A percentile compares a stretch with the other conserved stretches of the same genome.
Evolutionary conservation across 2,797 vertebrate species (phyloP).

Genomic region (Liasis olivaceus): DNA sequence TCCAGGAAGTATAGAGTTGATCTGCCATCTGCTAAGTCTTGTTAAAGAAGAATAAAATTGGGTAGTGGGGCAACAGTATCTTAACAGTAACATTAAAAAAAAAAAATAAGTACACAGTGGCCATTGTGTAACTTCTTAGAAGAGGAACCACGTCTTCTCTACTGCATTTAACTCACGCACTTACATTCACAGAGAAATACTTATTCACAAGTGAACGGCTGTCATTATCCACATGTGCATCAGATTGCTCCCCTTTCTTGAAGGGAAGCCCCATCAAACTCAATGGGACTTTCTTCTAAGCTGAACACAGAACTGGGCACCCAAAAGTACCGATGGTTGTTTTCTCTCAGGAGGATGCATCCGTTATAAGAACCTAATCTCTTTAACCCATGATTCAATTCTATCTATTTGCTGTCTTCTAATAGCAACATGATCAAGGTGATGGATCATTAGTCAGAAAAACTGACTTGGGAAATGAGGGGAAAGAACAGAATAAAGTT

Average conservation of each 20-base stretch:
- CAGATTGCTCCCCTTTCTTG: neutral
- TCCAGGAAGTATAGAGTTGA: constrained; percentile 24
- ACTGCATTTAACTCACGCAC: too few relatives aligned
- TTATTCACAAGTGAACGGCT: neutral
- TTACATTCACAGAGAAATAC: neutral
- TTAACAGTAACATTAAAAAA: neutral
- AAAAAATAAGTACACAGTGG: neutral
- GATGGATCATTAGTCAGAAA: neutral
- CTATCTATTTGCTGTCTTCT: neutral
- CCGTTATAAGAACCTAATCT: too few relatives aligned
- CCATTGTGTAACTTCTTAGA: neutral
- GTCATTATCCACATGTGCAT: neutral
- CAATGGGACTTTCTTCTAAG: too few relatives aligned
- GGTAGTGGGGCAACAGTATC: neutral
- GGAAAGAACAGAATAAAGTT: neutral
- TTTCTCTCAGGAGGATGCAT: too few relatives aligned
- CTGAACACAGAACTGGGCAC: neutral
- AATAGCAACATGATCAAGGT: neutral
- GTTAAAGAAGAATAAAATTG: neutral
- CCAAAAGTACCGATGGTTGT: too few relatives aligned
- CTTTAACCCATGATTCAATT: too few relatives aligned
- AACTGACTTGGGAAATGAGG: neutral
- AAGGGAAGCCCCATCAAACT: neutral
- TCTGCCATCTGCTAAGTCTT: neutral
- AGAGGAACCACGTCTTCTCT: neutral